Base-by-base conservation (phyloP, 2,888 invertebrate genomes). In the Cheilosia variabilis region DNA sequence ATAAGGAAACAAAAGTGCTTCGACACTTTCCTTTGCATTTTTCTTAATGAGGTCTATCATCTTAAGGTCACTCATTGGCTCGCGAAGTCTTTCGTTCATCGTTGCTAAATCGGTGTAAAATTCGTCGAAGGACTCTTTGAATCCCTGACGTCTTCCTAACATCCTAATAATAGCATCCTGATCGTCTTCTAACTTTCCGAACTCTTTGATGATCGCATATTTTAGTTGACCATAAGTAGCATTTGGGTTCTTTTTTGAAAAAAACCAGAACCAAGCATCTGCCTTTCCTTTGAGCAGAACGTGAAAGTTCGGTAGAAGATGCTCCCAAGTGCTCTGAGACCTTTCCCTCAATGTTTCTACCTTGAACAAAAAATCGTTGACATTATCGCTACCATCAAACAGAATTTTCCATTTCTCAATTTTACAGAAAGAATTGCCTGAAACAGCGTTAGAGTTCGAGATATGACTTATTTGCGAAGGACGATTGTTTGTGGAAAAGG, bases 321-420 rank as follows among this genome's bases (percentile, higher is more conserved):
- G 52, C 4, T 53, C 37, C 41, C 66, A 41, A 13, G 53, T 55
- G 13, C 17, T 55, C 10, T 27, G 43, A 0, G 31, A 53, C 2
- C 55, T 43, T 19, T 68, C 43, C 24, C 17, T 41, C 9, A 68
- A 13, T 1, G 55, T 68, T 43, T 68, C 68, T 5, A 68, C 43
- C 7, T 68, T 68, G 6, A 66, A 55, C 53, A 24, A 27, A 43
- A 68, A 68, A 19, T 66, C 66, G 7, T 31, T 31, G 31, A 31
- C 7, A 31, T 31, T 31, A 2, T 31, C 31, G 7, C 7, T 31
- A 7, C 31, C 31, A 31, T 31, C 31, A 31, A 31, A 31, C 31
- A 7, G 7, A 7, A 31, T 31, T 7, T 31, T 31, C 31, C 31
- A 31, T 31, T 31, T 31, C 31, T 31, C 31, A 7, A 31, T 31